Evolutionary conservation across 2,888 invertebrate species (phyloP), one percentile per base, ranked within the genome.

Genomic region (Rambutsinella grinnellia): DNA sequence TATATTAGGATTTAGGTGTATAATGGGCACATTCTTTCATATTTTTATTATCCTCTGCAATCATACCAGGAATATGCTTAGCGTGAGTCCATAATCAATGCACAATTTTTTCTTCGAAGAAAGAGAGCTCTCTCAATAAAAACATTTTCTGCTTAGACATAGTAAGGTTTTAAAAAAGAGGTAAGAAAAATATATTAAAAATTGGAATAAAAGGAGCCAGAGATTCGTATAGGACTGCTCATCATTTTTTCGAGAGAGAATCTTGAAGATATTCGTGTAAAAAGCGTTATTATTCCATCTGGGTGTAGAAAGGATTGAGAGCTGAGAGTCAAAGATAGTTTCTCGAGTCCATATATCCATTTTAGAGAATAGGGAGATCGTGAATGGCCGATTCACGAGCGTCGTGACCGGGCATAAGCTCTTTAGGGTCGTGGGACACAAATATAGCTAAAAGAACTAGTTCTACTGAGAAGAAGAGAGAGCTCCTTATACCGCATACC

Each of bases 351-450:
- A n/a, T 70, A 71, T 36, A 71, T 67, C 61, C 60, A 63, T 75
- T 72, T 67, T 27, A 58, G 54, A 57, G 56, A 60, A 49, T 60
- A 69, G 57, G 60, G 57, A 76, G 78, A 78, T 80, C 80, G 80
- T 80, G 80, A 80, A 80, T 77, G 71, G 81, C 67, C 68, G 76
- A 79, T 81, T 81, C 81, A 81, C 81, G 81, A 81, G 75, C 77
- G 19, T 79, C 81, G 81, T 79, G 79, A 79, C 81, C 81, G 77
- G 79, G 77, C 81, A 74, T 75, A 79, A 77, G 70, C 79, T 79
- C 71, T 44, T 78, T 76, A 71, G 76, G 80, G 80, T 80, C 80
- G 80, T 80, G 80, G 80, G 78, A 78, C 80, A 79, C 76, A 79
- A 77, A 79, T 79, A 78, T 74, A 79, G 68, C 67, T 77, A 57